These are phyloP conservation scores for Pelagia noctiluca DNA, from an alignment of 30 jellyfish, hydroid and myxozoan genomes.

Conservation along the genomic window DNA sequence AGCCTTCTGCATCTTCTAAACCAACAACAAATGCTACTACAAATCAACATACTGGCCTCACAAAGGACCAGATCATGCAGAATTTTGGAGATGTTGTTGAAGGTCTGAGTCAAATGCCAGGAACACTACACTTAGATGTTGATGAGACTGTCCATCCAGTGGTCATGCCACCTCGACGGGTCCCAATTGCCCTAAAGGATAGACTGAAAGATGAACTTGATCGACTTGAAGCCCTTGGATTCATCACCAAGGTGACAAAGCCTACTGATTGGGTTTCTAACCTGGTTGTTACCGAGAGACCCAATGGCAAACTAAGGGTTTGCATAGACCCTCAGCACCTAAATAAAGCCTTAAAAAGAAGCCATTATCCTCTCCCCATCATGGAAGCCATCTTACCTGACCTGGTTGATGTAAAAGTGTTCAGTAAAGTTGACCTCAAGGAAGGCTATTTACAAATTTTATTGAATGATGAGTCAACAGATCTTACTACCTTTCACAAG, in stretches of 20 bases:
- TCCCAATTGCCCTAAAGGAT: not conserved
- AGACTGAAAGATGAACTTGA: conserved; percentile 1
- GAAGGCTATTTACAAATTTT: not conserved
- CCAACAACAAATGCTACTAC: not conserved
- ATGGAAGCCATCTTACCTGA: not conserved
- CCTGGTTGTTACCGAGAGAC: not conserved
- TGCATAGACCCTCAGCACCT: not conserved
- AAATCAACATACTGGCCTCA: conserved; percentile 1
- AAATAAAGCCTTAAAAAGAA: not conserved
- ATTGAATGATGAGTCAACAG: not conserved
- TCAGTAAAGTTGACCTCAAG: conserved; percentile 1
- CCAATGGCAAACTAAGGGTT: not conserved
- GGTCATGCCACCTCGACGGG: conserved; percentile 13
- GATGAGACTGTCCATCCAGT: not conserved
- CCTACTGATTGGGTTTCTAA: conserved; percentile 5
- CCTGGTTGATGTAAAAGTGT: conserved; percentile 1
- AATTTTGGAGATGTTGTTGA: conserved; percentile 10
- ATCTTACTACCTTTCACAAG: conserved; percentile 8
- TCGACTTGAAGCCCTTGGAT: not conserved
- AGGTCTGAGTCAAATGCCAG: conserved; percentile 45
- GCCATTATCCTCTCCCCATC: conserved; percentile 9
- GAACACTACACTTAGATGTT: conserved; percentile 27
- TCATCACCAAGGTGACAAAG: not conserved
- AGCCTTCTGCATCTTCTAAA: conserved; percentile 1
- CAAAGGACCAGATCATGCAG: not conserved